phyloP scores from a whole-genome alignment of 53 echinoderm and acorn worm species.

The Crossaster papposus region DNA sequence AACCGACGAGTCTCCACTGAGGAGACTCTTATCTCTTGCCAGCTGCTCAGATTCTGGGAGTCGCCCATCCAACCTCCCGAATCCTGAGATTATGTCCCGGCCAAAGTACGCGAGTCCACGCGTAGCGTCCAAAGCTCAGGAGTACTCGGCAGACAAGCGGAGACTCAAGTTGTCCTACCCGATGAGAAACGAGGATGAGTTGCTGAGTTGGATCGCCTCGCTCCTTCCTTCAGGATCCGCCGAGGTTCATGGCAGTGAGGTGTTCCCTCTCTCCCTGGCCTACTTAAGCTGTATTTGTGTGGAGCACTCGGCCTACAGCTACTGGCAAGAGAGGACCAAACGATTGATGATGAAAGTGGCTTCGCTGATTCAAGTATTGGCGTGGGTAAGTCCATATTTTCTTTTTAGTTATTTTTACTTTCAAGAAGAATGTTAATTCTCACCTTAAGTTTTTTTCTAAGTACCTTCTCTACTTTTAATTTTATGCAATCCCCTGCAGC shows the following conservation, averaged over 20 bases:
- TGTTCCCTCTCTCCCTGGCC: conserved; percentile 53
- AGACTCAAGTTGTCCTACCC: conserved; percentile 76
- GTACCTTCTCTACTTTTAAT: too few species aligned
- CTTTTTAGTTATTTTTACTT: not conserved
- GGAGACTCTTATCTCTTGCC: conserved; percentile 17
- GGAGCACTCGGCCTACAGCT: conserved; percentile 87
- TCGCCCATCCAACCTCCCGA: not conserved
- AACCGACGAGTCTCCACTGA: conserved; percentile 51
- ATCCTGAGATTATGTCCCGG: not conserved
- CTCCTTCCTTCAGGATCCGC: conserved; percentile 43
- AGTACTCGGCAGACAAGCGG: conserved; percentile 67
- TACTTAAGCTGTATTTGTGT: conserved; percentile 78
- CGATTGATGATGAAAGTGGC: conserved; percentile 75
- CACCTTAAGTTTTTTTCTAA: too few species aligned
- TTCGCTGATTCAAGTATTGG: conserved; percentile 76
- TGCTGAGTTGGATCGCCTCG: conserved; percentile 69
- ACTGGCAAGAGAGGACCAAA: conserved; percentile 70
- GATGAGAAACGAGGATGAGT: conserved; percentile 69
- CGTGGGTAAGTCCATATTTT: conserved; percentile 81
- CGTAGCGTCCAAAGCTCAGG: conserved; percentile 66
- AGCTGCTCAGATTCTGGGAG: not conserved
- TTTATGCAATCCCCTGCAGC: not conserved
- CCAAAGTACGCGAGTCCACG: not conserved
- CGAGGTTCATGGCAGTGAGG: conserved; percentile 40
- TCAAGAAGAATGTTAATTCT: too few species aligned